Conservation (phyloP, 2,797 vertebrate species). For the Halcyon badia region DNA sequence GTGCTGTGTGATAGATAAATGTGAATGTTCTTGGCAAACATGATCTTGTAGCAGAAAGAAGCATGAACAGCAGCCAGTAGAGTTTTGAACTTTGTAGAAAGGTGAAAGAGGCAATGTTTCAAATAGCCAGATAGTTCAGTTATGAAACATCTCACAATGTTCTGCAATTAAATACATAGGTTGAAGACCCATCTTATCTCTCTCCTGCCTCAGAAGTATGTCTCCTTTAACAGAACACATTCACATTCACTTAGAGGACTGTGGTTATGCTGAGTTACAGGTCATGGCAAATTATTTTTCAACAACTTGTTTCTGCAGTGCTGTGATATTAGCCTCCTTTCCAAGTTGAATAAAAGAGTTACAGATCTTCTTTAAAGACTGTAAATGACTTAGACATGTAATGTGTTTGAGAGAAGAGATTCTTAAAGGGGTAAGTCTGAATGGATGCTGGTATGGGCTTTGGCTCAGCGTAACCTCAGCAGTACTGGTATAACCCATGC, state of each 20-base stretch:
- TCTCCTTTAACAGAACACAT: not conserved
- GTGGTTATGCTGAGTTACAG: not conserved
- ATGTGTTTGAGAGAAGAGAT: not conserved
- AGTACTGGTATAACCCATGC: fast-evolving
- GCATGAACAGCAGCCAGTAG: not conserved
- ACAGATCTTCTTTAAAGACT: not conserved
- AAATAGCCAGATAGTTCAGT: not conserved
- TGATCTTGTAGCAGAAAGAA: not conserved
- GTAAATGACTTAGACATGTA: not conserved
- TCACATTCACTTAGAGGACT: fast-evolving
- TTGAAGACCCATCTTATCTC: not conserved
- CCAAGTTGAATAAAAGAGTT: not conserved
- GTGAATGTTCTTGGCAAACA: not conserved
- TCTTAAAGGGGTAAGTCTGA: not conserved
- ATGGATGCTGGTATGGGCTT: not conserved
- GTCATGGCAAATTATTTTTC: not conserved
- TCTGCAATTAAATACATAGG: not conserved
- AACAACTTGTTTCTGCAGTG: not conserved
- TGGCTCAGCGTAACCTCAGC: not conserved
- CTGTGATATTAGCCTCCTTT: not conserved
- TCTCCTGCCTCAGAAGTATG: not conserved
- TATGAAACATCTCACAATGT: not conserved
- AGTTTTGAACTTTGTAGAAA: not conserved
- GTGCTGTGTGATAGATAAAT: not conserved
- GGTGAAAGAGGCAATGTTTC: not conserved